Conservation (phyloP, 2,888 invertebrate genomes). For the Leucophenga montana region DNA sequence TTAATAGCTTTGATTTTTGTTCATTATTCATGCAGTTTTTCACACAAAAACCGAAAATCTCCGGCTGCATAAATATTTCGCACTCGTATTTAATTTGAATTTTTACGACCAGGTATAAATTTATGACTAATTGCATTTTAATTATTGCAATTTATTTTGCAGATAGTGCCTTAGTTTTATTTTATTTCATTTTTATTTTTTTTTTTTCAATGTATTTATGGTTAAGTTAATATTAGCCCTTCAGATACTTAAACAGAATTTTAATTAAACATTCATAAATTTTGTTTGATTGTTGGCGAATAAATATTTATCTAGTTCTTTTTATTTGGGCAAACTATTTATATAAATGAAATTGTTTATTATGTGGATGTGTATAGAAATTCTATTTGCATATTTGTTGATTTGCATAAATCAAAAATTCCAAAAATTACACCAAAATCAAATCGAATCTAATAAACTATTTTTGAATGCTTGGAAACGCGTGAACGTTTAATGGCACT, state of each 20-base stretch:
- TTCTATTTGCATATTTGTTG: neutral
- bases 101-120: neutral
- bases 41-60: too few relatives aligned
- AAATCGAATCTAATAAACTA: neutral
- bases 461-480: neutral
- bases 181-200: constrained; percentile 15
- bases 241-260: neutral
- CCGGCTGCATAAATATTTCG: neutral
- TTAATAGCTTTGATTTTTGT: constrained; percentile 19
- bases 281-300: neutral
- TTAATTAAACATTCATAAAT: constrained; percentile 1
- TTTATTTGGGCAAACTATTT: neutral
- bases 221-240: constrained; percentile 12
- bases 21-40: constrained; percentile 9
- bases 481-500: constrained; percentile 19
- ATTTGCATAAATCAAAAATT: neutral
- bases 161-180: constrained; percentile 24
- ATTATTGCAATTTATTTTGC: constrained; percentile 12
- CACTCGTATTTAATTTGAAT: neutral
- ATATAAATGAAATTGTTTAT: neutral
- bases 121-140: constrained; percentile 24
- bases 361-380: neutral
- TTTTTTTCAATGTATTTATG: constrained; percentile 9
- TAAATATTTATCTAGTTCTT: neutral
- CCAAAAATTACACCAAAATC: neutral